Evolutionary conservation across 2,888 invertebrate genomes (phyloP), one percentile per base, ranked within the genome.

Genomic region (Cecidostiba fungosa): DNA sequence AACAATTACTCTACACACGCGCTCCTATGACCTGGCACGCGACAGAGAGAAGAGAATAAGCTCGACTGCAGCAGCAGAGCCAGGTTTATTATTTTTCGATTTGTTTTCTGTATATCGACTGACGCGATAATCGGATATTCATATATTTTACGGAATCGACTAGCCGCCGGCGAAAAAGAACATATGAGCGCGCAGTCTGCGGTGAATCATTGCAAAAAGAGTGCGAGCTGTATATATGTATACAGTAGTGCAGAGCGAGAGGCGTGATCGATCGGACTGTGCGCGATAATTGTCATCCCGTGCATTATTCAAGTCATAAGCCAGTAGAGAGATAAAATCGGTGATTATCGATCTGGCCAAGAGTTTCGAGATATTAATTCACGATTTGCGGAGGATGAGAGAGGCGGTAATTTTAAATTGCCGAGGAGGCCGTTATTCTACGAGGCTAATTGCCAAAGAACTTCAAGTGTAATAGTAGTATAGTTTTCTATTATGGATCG

Each of bases 381-480:
- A 4, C 50, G 50, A 50, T 16, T 19, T 14, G 69, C 69, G 26
- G 29, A 32, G 26, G 3, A 26, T 12, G 14, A 29, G 12, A 8
- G 19, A 5, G 16, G 69, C 16, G 10, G 69, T 54, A 54, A 54
- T n/a, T 54, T 54, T 16, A 54, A 54, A 54, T 54, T 54, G 54
- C 54, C n/a, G 19, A 14, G 16, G 16, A 3, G 50, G 50, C 8
- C 16, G 19, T n/a, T n/a, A n/a, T 6, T 54, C 0, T n/a, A 16
- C 47, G 47, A 39, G 43, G 10, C n/a, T 80, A 76, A 82, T 82
- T 82, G 74, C 16, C 43, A 32, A 76, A 73, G 76, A 76, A 76
- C 19, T 80, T 16, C 16, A 73, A 32, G n/a, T 69, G 32, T 47
- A 76, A 82, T 82, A 76, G 39, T 43, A 0, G 43, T 12, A 82